Evolutionary conservation across 2,888 invertebrate species (phyloP), one percentile per base, ranked within the genome.

Genomic region (Sialis lutaria): DNA sequence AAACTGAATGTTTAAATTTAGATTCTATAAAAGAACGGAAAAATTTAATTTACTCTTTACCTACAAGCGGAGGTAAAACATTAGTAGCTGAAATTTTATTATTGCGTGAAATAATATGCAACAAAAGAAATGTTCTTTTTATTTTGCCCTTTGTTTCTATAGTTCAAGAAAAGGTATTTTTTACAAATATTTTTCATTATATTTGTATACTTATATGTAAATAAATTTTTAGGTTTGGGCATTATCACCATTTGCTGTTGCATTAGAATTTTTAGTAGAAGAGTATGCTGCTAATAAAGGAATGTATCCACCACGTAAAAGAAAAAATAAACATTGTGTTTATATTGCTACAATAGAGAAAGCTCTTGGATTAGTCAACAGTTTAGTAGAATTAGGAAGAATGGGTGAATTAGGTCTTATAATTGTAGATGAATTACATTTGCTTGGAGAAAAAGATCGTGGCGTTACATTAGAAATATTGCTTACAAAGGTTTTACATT

Each of bases 31-130:
- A 71, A 49, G 64, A 75, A 8, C 74, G 82, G 39, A 72, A 70
- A 52, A 97, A 97, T 68, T 70, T 96, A 40, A 82, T 97, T 50
- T 91, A 95, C 60, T 88, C 91, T 0, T 64, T 96, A 40, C 96
- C 97, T 0, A 97, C 96, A 0, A 93, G 95, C 60, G 96, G 96
- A 1, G 97, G 96, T 1, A 97, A 97, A 69, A 97, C 97, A 1
- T 68, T 97, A 32, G 93, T 97, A 8, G 95, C 97, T 0, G 97
- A 97, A 67, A 84, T 97, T 50, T 69, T 97, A 43, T 91, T 97
- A 73, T 66, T 96, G 12, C 71, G 81, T 40, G 90, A 95, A 67
- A 67, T 96, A 6, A 64, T 95, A 7, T 82, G 84, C 53, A 72
- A 79, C 46, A 78, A 81, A 57, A 81, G 75, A 55, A 89, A 93